These are phyloP conservation scores for Hassar affinis DNA, from an alignment of 2,113 vertebrate genomes.

Conservation along the genomic window DNA sequence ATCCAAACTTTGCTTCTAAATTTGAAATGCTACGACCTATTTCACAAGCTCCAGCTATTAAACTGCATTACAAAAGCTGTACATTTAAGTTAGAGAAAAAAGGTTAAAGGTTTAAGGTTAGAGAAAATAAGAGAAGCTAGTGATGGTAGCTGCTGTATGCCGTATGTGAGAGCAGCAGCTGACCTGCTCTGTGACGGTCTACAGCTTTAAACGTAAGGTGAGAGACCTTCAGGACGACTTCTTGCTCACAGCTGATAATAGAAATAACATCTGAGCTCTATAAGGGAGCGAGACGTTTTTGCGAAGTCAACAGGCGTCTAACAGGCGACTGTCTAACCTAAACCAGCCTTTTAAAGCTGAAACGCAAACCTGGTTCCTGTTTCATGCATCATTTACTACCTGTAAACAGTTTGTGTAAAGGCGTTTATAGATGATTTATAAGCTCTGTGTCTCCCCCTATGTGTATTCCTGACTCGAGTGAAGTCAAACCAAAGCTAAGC, in stretches of 20 bases:
- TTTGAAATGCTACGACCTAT: no score
- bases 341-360: conserved; percentile 46
- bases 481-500: conserved; percentile 55
- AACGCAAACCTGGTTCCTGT: conserved; percentile 64
- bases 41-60: no score
- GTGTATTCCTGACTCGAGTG: conserved; percentile 56
- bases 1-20: no score
- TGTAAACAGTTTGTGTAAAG: conserved; percentile 69
- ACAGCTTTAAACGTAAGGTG: neutral
- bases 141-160: no score
- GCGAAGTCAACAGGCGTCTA: conserved; percentile 42
- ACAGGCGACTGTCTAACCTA: conserved; percentile 36
- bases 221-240: neutral
- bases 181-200: neutral
- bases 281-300: conserved; percentile 20
- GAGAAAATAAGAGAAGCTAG: no score
- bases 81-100: no score
- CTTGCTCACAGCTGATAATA: neutral
- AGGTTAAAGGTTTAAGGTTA: no score
- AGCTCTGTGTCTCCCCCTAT: conserved; percentile 37
- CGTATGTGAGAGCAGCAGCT: no score
- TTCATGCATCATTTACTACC: conserved; percentile 68
- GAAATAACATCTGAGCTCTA: neutral
- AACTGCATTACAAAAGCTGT: no score
- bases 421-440: conserved; percentile 66